Base-by-base conservation (phyloP, 2,113 vertebrate species). In the Hydropotes inermis region DNA sequence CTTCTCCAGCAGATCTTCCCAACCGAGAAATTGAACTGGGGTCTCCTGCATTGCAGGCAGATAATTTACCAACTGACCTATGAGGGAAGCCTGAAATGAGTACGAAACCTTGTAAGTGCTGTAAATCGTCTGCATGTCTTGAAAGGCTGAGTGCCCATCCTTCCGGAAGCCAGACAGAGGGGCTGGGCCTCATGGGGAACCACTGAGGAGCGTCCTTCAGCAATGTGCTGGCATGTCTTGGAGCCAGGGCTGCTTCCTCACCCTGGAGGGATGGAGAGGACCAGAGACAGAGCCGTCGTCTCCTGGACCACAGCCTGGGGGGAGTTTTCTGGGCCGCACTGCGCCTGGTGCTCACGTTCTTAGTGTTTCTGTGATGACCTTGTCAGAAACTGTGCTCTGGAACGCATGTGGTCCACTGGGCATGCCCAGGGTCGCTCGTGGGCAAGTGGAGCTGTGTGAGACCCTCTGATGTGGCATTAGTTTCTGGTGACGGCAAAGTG, bases 51-150 rank as follows among this genome's bases (percentile, higher is more conserved):
- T 1, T 70, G n/a, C n/a, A 70, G 67, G 19, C 19, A 23, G 67
- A 70, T 70, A 39, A 19, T 39, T 70, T 70, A 39, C 19, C 67
- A 70, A 70, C 67, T 39, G 67, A 70, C 39, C 67, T 70, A 39
- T 23, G 19, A 70, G n/a, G 67, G n/a, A 23, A 70, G n/a, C 19
- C 67, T 70, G 36, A 39, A 36, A 70, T 39, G 15, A 90, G 89
- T 25, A 78, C 33, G 27, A 47, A 96, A 76, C 28, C 52, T 85
- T 60, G 36, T 94, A 61, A 97, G 89, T 19, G 82, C 58, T 58
- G 27, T 28, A 94, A 28, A 25, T 96, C 19, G n/a, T 45, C 76
- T 84, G 43, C 7, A 0, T 7, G 87, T 81, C 78, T 76, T 96
- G 83, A 84, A 81, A 89, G 47, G 13, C 45, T 67, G 96, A 93